Evolutionary conservation across 2,113 vertebrate species (phyloP).

Genomic region (Pelvicachromis taeniatus): DNA sequence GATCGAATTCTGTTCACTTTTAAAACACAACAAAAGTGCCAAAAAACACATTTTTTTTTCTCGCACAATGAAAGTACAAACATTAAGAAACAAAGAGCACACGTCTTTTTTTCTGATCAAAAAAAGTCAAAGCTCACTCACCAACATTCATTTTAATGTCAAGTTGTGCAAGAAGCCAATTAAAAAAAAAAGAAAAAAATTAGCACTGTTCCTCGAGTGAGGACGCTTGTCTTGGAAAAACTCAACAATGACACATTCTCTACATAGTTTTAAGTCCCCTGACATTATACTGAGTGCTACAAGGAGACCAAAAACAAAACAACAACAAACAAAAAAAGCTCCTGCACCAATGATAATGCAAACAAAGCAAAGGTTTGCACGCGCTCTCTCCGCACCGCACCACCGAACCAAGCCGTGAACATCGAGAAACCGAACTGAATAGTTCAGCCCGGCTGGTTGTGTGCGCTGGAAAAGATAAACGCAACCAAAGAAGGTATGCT

Average conservation of each 20-base stretch:
- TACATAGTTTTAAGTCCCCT: slow-evolving; percentile 66
- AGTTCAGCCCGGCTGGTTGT: not conserved
- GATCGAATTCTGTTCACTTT: slow-evolving; percentile 76
- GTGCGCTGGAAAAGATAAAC: slow-evolving; percentile 16
- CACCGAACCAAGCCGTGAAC: slow-evolving; percentile 7
- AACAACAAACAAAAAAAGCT: slow-evolving; percentile 72
- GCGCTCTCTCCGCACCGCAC: slow-evolving; percentile 22
- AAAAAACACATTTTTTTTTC: slow-evolving; percentile 66
- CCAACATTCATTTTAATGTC: slow-evolving; percentile 91
- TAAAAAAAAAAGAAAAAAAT: slow-evolving; percentile 67
- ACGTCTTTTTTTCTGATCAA: slow-evolving; percentile 70
- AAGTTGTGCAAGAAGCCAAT: slow-evolving; percentile 89
- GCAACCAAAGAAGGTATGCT: slow-evolving; percentile 75
- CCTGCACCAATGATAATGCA: slow-evolving; percentile 71
- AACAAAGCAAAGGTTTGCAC: slow-evolving; percentile 39
- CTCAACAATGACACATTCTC: slow-evolving; percentile 66
- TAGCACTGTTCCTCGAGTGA: slow-evolving; percentile 88
- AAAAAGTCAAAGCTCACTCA: slow-evolving; percentile 88
- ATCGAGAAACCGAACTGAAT: not conserved
- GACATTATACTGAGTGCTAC: slow-evolving; percentile 83
- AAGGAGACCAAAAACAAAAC: slow-evolving; percentile 66
- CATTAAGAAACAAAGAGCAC: slow-evolving; percentile 65
- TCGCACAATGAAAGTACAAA: slow-evolving; percentile 82
- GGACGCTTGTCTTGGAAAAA: slow-evolving; percentile 82
- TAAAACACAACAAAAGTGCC: slow-evolving; percentile 63